phyloP scores from a whole-genome alignment of 1,140 invertebrate species.

The Cydia pomonella region DNA sequence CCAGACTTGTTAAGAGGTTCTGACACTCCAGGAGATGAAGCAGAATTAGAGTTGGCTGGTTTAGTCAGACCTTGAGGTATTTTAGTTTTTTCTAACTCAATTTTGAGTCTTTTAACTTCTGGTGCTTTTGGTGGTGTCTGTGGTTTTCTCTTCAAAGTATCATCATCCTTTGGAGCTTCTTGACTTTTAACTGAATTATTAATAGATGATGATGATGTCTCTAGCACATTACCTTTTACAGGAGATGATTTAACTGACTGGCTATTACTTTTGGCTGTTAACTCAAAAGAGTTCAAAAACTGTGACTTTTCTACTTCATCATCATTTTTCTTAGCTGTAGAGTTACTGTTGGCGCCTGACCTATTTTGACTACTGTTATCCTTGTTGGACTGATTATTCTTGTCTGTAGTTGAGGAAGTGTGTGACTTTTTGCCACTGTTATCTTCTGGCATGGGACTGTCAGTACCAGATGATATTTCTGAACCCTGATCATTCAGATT shows the following conservation, averaged over 20 bases:
- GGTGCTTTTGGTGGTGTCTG: constrained; percentile 51
- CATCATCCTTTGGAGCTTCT: constrained; percentile 51
- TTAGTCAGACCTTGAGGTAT: constrained; percentile 40
- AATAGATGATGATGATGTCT: constrained; percentile 33
- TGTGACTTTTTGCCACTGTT: constrained; percentile 49
- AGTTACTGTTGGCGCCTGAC: constrained; percentile 33
- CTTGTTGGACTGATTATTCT: constrained; percentile 43
- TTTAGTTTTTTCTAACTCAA: constrained; percentile 69
- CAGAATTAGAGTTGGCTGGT: constrained; percentile 28
- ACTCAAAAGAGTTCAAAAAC: constrained; percentile 81
- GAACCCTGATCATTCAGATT: constrained; percentile 68
- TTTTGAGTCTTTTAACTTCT: constrained; percentile 73
- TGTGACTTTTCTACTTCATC: constrained; percentile 81
- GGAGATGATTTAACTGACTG: constrained; percentile 54
- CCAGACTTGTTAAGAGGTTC: constrained; percentile 39
- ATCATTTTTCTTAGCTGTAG: constrained; percentile 63
- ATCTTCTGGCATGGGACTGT: constrained; percentile 75
- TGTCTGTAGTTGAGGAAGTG: constrained; percentile 50
- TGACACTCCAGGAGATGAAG: constrained; percentile 35
- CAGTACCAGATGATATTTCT: constrained; percentile 72
- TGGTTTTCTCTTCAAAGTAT: constrained; percentile 66
- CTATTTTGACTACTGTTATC: constrained; percentile 36
- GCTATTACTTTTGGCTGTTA: constrained; percentile 76
- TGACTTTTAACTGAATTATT: constrained; percentile 43
- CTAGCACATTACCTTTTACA: constrained; percentile 48